Evolutionary conservation across 2,113 vertebrate genomes (phyloP).

Genomic region (Indri indri): DNA sequence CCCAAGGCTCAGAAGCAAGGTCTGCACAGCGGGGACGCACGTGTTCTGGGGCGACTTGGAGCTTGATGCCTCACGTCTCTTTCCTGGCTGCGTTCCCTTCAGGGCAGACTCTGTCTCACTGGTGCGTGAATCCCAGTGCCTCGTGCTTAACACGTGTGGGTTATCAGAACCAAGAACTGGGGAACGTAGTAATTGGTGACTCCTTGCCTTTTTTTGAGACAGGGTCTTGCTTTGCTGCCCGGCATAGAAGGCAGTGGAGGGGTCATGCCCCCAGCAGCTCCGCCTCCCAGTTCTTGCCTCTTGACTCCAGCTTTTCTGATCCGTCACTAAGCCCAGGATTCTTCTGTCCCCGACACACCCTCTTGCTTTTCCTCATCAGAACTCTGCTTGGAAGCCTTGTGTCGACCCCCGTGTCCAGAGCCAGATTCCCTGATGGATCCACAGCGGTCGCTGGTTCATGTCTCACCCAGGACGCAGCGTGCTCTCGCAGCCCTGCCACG

Average conservation of each 20-base stretch:
- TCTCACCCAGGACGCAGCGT: not conserved
- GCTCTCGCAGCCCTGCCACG: not conserved
- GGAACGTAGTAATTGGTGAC: not conserved
- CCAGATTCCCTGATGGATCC: too few relatives aligned
- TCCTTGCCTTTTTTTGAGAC: not conserved
- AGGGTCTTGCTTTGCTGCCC: too few relatives aligned
- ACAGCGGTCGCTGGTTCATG: not conserved
- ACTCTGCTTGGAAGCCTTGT: not conserved
- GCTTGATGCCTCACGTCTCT: not conserved
- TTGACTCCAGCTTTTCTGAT: too few relatives aligned
- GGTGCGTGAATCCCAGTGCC: not conserved
- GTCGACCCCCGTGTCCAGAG: not conserved
- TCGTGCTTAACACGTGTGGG: accelerated
- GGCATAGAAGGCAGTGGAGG: not conserved
- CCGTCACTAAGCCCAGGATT: accelerated
- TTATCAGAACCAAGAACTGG: not conserved
- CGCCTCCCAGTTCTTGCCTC: not conserved
- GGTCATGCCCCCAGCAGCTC: not conserved
- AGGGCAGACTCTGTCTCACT: not conserved
- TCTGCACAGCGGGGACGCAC: not conserved
- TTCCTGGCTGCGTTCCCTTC: not conserved
- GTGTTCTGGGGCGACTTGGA: not conserved
- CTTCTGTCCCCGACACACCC: not conserved
- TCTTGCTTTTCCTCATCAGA: not conserved
- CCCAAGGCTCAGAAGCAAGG: not conserved